Percentiles rank a stretch among this genome's conserved stretches.
phyloP scores from a whole-genome alignment of 2,797 vertebrate species.

The Tenualosa thibaudeaui region DNA sequence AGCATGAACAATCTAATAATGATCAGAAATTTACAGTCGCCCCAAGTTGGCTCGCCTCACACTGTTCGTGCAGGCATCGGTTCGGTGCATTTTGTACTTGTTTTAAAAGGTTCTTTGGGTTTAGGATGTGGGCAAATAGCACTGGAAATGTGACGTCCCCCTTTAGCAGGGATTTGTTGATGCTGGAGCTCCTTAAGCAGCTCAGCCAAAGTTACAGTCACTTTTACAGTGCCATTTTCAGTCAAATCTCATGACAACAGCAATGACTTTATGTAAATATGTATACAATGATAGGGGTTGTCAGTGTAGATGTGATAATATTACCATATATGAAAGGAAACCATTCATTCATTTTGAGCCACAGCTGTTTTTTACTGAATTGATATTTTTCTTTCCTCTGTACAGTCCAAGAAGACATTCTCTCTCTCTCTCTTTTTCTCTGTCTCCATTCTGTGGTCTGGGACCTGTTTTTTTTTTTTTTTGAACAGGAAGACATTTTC shows the following conservation, averaged over 20 bases:
- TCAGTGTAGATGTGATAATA: background rate
- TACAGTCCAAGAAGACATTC: background rate
- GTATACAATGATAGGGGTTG: background rate
- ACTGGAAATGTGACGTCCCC: slow-evolving; percentile 43
- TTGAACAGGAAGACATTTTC: slow-evolving; percentile 64
- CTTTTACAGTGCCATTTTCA: background rate
- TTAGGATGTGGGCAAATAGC: slow-evolving; percentile 35
- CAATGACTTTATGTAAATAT: background rate
- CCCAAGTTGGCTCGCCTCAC: slow-evolving; percentile 51
- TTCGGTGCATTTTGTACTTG: slow-evolving; percentile 53
- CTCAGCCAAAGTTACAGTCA: background rate
- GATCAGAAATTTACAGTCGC: slow-evolving; percentile 59
- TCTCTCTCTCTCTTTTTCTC: slow-evolving; percentile 45
- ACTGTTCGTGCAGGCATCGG: slow-evolving; percentile 43
- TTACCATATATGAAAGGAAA: background rate
- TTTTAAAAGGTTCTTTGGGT: slow-evolving; percentile 50
- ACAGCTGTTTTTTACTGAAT: background rate
- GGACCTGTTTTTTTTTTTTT: slow-evolving; percentile 38
- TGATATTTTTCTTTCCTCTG: background rate
- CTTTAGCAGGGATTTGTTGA: slow-evolving; percentile 14
- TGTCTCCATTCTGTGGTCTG: slow-evolving; percentile 47
- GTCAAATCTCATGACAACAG: background rate
- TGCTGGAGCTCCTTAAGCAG: slow-evolving; percentile 3
- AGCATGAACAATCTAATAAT: slow-evolving; percentile 61
- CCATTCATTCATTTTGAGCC: background rate